A percentile compares a stretch with the other conserved stretches of the same genome.
Conservation (phyloP, 1,140 invertebrate genomes). For the Lysiphlebus fabarum region DNA sequence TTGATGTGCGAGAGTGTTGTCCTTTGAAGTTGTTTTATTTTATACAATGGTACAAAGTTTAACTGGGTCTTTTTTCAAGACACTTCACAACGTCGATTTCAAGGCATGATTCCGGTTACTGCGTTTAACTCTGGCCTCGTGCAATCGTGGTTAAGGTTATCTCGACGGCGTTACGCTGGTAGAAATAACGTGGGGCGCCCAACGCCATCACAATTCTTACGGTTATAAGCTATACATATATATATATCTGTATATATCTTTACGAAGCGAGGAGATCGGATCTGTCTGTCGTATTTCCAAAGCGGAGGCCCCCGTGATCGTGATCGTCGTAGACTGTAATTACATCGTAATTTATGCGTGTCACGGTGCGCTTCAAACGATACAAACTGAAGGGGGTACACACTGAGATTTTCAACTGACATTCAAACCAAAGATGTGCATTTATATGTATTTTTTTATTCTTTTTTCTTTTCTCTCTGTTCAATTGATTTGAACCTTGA, state of each 20-base stretch:
- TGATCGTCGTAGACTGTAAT: constrained; percentile 49
- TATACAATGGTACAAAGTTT: no score
- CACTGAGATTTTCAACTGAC: no score
- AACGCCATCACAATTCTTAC: constrained; percentile 8
- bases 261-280: constrained; percentile 21
- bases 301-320: constrained; percentile 32
- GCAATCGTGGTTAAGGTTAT: constrained; percentile 26
- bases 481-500: no score
- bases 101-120: constrained; percentile 32
- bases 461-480: no score
- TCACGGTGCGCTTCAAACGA: constrained; percentile 38
- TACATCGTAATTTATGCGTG: constrained; percentile 54
- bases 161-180: constrained; percentile 18
- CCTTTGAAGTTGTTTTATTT: no score
- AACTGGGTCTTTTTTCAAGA: no score
- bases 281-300: constrained; percentile 24
- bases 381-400: constrained; percentile 14
- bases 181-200: constrained; percentile 22
- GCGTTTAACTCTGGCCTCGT: constrained; percentile 10
- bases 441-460: no score
- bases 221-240: constrained; percentile 9
- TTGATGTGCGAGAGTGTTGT: no score
- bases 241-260: constrained; percentile 3
- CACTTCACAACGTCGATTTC: constrained; percentile 27
- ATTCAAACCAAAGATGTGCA: no score